Percentiles rank a stretch among this genome's conserved stretches.
phyloP scores from a whole-genome alignment of 2,797 vertebrate species.

The Oreochromis mossambicus region DNA sequence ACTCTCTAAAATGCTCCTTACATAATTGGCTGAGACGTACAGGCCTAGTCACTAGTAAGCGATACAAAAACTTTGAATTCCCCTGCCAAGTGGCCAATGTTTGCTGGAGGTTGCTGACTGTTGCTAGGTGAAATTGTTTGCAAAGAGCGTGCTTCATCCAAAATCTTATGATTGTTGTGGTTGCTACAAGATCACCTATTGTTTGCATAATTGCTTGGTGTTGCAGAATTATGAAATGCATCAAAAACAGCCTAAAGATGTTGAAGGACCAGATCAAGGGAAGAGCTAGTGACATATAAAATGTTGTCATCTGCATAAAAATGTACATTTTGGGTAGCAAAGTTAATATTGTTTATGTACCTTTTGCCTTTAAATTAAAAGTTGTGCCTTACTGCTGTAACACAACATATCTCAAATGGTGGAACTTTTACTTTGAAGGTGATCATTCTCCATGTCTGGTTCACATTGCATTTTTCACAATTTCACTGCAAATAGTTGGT shows the following conservation, averaged over 20 bases:
- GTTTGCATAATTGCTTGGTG: not conserved
- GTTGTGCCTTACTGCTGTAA: not conserved
- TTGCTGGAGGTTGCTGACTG: not conserved
- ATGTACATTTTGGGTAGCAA: not conserved
- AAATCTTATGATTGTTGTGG: not conserved
- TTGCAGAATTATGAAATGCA: not conserved
- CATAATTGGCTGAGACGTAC: not conserved
- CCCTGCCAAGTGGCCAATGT: not conserved
- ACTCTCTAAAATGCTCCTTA: not conserved
- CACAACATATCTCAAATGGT: not conserved
- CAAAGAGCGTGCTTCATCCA: not conserved
- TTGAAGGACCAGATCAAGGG: not conserved
- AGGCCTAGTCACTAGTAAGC: not conserved
- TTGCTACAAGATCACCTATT: not conserved
- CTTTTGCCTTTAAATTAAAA: not conserved
- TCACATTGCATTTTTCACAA: not conserved
- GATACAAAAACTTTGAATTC: not conserved
- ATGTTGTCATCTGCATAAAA: not conserved
- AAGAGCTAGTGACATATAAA: not conserved
- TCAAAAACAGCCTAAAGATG: not conserved
- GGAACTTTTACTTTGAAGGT: not conserved
- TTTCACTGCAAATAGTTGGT: not conserved
- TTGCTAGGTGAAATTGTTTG: not conserved
- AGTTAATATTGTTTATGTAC: not conserved
- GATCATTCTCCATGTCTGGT: not conserved